Conservation (phyloP, 1,140 invertebrate species). For the Drosophila elegans region DNA sequence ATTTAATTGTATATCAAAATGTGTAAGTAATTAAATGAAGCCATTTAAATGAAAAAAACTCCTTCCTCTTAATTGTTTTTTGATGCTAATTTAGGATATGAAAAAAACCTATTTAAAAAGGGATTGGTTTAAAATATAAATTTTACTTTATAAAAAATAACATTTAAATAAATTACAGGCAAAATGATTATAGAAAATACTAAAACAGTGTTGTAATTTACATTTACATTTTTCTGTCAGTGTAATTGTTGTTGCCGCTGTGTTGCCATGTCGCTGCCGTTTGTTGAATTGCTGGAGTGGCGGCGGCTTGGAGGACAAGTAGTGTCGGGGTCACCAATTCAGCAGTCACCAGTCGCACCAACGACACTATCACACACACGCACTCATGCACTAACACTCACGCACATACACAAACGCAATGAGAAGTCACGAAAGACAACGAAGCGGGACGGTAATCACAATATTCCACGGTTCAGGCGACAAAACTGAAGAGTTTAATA, state of each 20-base stretch:
- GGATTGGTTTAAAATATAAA: too few relatives aligned
- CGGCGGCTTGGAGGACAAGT: conserved; percentile 34
- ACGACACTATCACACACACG: conserved; percentile 22
- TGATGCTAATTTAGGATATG: too few relatives aligned
- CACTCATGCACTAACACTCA: too few relatives aligned
- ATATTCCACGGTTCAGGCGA: conserved; percentile 40
- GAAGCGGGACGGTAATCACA: conserved; percentile 50
- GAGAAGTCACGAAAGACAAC: conserved; percentile 9
- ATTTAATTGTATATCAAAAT: too few relatives aligned
- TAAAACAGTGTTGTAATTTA: too few relatives aligned
- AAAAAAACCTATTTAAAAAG: too few relatives aligned
- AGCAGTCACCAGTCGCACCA: conserved; percentile 33
- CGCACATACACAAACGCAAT: conserved; percentile 2
- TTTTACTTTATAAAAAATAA: too few relatives aligned
- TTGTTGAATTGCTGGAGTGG: conserved; percentile 43
- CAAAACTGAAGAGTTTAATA: conserved; percentile 8
- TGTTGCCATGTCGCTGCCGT: conserved; percentile 55
- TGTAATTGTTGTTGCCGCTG: conserved; percentile 33
- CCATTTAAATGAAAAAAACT: too few relatives aligned
- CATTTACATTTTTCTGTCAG: not conserved
- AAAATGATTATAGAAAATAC: too few relatives aligned
- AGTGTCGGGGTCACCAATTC: conserved; percentile 45
- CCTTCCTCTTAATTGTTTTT: too few relatives aligned
- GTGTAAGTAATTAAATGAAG: too few relatives aligned
- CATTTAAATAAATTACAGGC: too few relatives aligned